Base-by-base conservation (phyloP, 2,888 invertebrate species). In the Mamestra brassicae region DNA sequence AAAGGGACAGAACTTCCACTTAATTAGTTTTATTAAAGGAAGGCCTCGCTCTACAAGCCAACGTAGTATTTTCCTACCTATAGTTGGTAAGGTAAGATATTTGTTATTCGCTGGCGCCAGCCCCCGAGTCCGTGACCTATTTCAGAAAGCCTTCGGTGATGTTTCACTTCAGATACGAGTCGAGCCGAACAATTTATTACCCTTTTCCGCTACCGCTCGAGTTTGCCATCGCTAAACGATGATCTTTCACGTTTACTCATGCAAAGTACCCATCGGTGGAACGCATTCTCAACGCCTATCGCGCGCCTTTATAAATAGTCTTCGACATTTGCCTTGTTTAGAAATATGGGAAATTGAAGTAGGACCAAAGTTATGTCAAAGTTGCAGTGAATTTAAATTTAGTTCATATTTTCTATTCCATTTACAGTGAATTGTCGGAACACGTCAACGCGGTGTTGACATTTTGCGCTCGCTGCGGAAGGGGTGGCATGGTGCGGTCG, bases 121-220 rank as follows among this genome's bases (percentile, higher is more conserved):
- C 93, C 86, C 72, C 62, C 42, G 72, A 81, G 83, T 72, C 86
- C 94, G 85, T 95, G 95, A 95, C 95, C 94, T 84, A 93, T 89
- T 92, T 95, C 78, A 86, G 78, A 83, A 88, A 91, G 90, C 92
- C 92, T 92, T 90, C 89, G 84, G 81, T 89, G 93, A 93, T 93
- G 89, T 87, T 91, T 87, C 87, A 86, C 89, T 87, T 89, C 85
- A 90, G 93, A 93, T 92, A 93, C 86, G 90, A 86, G 81, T 83
- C 84, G 87, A 86, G 89, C 84, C 82, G 85, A 86, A 83, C 85
- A 89, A 92, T 93, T 91, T 92, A 92, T 92, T 90, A 86, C 83
- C 69, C 78, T 78, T 83, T 87, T 84, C 83, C 81, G 84, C 70
- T 79, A 69, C 79, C 71, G 81, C 68, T 79, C 55, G 78, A 78